phyloP scores from a whole-genome alignment of 64 coral and sea anemone genomes.

The Anthopleura sola region DNA sequence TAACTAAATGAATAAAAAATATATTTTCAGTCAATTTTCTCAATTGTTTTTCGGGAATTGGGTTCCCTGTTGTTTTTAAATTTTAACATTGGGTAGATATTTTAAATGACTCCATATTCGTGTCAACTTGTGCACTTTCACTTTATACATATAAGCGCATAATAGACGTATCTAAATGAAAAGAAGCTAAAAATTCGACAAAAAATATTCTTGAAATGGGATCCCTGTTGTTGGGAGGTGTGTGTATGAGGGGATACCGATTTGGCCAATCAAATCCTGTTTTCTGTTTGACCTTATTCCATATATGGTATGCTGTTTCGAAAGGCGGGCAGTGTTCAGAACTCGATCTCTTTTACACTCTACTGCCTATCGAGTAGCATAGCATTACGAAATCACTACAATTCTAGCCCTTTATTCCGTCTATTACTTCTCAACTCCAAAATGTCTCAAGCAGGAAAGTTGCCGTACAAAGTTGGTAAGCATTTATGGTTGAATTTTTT shows the following conservation, averaged over 20 bases:
- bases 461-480: slow-evolving; percentile 29
- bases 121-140: no score
- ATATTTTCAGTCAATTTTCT: no score
- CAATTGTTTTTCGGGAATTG: no score
- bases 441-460: not conserved
- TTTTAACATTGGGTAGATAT: no score
- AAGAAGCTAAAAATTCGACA: no score
- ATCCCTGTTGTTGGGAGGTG: not conserved
- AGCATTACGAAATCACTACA: not conserved
- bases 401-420: not conserved
- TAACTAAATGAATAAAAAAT: no score
- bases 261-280: not conserved
- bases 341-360: not conserved
- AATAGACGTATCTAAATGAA: no score
- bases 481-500: not conserved
- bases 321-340: not conserved
- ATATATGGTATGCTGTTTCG: not conserved
- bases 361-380: not conserved
- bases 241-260: not conserved
- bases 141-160: no score
- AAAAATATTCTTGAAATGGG: not conserved
- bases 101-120: no score
- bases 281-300: not conserved
- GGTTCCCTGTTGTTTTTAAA: no score
- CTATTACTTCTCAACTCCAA: not conserved